Percentiles rank a stretch among this genome's conserved stretches.
Conservation (phyloP, 2,797 vertebrate genomes). For the Luscinia megarhynchos region DNA sequence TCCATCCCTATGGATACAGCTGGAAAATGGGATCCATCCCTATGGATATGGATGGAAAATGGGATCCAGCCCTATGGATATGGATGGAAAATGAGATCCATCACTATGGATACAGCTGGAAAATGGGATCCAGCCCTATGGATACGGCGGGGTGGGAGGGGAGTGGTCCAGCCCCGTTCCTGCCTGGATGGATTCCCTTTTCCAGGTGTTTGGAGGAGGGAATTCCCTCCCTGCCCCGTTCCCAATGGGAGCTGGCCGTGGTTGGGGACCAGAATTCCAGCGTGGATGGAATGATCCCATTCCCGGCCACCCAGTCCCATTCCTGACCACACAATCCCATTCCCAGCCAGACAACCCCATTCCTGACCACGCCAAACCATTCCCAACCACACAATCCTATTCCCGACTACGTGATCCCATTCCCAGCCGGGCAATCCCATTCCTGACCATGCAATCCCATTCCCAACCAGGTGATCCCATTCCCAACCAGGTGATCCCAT, state of each 20-base stretch:
- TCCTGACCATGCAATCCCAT: background rate
- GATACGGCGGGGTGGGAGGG: background rate
- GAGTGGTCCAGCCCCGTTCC: background rate
- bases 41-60: background rate
- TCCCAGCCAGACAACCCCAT: background rate
- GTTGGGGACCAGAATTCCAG: background rate
- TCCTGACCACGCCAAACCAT: background rate
- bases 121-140: too few relatives aligned
- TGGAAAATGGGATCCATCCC: background rate
- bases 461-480: rapidly evolving
- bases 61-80: too few relatives aligned
- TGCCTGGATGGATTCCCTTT: rapidly evolving
- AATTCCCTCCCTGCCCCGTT: background rate
- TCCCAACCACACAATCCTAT: rapidly evolving
- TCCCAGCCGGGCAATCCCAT: background rate
- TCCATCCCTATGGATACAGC: too few relatives aligned
- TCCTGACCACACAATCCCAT: rapidly evolving
- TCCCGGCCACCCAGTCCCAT: rapidly evolving
- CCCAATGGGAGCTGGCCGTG: rapidly evolving
- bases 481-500: rapidly evolving
- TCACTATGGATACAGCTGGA: too few relatives aligned
- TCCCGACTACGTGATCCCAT: background rate
- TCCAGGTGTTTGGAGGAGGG: background rate
- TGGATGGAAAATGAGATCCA: background rate
- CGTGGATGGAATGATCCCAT: rapidly evolving